These are phyloP conservation scores for Trichonephila clavata DNA, from an alignment of 1,140 invertebrate genomes.

Conservation along the genomic window DNA sequence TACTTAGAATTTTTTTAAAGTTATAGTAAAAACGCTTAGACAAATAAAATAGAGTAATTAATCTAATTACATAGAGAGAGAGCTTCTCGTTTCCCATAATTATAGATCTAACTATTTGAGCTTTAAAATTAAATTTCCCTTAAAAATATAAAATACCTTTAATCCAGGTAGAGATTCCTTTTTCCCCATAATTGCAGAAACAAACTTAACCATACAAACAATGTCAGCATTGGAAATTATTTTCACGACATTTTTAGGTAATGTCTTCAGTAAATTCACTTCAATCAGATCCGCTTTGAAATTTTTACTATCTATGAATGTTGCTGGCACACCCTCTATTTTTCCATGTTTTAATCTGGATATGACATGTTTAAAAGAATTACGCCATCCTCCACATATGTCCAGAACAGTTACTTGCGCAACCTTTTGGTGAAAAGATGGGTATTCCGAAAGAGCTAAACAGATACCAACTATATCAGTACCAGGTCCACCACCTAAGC, in stretches of 20 bases:
- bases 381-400: constrained; percentile 55
- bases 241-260: not conserved
- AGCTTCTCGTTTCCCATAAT: no score
- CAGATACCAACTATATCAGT: constrained; percentile 64
- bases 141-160: constrained; percentile 11
- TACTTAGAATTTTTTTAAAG: no score
- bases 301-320: constrained; percentile 7
- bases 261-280: constrained; percentile 21
- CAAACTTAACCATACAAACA: constrained; percentile 63
- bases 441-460: constrained; percentile 16
- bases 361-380: constrained; percentile 44
- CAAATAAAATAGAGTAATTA: no score
- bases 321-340: constrained; percentile 10
- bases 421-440: constrained; percentile 18
- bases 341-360: constrained; percentile 18
- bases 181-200: constrained; percentile 42
- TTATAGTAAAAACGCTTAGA: no score
- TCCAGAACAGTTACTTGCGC: constrained; percentile 43
- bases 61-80: no score
- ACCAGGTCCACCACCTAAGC: constrained; percentile 54
- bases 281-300: constrained; percentile 20
- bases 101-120: no score
- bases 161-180: not conserved
- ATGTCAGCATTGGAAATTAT: constrained; percentile 55
- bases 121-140: no score